Evolutionary conservation across 2,797 vertebrate species (phyloP).

Genomic region (Scolopax bukidnonensis): DNA sequence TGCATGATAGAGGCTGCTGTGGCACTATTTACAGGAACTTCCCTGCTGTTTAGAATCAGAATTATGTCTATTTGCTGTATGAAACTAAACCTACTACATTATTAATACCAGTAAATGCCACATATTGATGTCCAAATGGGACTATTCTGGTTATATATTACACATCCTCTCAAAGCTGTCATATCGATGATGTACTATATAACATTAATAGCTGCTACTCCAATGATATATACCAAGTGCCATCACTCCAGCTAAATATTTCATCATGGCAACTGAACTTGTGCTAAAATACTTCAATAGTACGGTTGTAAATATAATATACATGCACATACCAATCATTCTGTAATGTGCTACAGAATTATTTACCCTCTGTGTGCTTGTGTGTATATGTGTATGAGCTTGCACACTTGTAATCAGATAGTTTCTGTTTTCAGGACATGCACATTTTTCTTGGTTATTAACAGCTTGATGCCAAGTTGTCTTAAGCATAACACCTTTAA

Average conservation of each 20-base stretch:
- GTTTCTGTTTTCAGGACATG: neutral
- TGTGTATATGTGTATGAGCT: neutral
- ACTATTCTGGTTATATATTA: constrained; percentile 60
- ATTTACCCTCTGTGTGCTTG: neutral
- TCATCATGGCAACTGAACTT: constrained; percentile 33
- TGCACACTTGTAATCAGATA: neutral
- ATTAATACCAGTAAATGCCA: constrained; percentile 66
- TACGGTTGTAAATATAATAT: constrained; percentile 34
- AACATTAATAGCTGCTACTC: constrained; percentile 68
- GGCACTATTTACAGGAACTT: constrained; percentile 24
- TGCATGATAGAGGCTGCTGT: neutral
- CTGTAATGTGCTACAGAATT: neutral
- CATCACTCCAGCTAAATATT: constrained; percentile 61
- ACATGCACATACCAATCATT: neutral
- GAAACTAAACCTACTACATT: constrained; percentile 58
- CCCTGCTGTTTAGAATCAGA: constrained; percentile 24
- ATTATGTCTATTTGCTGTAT: constrained; percentile 41
- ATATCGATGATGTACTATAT: constrained; percentile 55
- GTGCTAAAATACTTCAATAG: constrained; percentile 28
- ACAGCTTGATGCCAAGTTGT: neutral
- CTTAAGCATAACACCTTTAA: neutral
- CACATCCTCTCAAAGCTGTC: constrained; percentile 65
- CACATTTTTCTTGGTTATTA: neutral
- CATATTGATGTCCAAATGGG: constrained; percentile 58
- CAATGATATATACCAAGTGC: constrained; percentile 65